Evolutionary conservation across 1,140 invertebrate genomes (phyloP).

Genomic region (Euura lappo): DNA sequence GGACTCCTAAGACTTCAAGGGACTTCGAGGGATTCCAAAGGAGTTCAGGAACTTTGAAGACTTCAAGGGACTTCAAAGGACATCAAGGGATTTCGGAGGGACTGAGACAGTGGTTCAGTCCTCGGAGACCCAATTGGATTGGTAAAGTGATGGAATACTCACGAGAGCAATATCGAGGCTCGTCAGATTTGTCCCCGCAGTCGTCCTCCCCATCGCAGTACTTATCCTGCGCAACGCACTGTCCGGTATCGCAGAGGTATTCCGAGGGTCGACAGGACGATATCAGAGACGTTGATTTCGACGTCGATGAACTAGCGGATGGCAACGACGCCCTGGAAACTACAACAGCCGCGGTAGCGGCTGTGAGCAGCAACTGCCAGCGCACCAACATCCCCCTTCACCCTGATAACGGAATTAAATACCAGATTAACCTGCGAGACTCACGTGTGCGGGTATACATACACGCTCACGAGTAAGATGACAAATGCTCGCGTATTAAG

Average conservation of each 20-base stretch:
- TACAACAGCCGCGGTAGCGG: slow-evolving; percentile 52
- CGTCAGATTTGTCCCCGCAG: slow-evolving; percentile 80
- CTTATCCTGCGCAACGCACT: slow-evolving; percentile 76
- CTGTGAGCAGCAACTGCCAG: slow-evolving; percentile 58
- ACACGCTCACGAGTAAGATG: neutral
- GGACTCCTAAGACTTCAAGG: too few species aligned
- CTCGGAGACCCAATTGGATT: too few species aligned
- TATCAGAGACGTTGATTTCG: slow-evolving; percentile 24
- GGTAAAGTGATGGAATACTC: slow-evolving; percentile 56
- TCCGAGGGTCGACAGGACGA: slow-evolving; percentile 63
- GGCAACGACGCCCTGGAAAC: slow-evolving; percentile 34
- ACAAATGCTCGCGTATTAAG: neutral
- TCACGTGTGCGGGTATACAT: neutral
- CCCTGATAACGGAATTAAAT: slow-evolving; percentile 29
- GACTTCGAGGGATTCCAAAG: too few species aligned
- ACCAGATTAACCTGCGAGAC: neutral
- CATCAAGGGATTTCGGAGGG: too few species aligned
- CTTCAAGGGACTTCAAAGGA: too few species aligned
- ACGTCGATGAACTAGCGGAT: slow-evolving; percentile 46
- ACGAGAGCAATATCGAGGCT: slow-evolving; percentile 79
- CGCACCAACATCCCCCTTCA: slow-evolving; percentile 53
- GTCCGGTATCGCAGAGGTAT: slow-evolving; percentile 70
- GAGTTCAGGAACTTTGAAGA: too few species aligned
- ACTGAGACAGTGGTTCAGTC: too few species aligned
- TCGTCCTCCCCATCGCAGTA: slow-evolving; percentile 82